Evolutionary conservation across 2,113 vertebrate species (phyloP), one percentile per base, ranked within the genome.

Genomic region (Perca schrenkii): DNA sequence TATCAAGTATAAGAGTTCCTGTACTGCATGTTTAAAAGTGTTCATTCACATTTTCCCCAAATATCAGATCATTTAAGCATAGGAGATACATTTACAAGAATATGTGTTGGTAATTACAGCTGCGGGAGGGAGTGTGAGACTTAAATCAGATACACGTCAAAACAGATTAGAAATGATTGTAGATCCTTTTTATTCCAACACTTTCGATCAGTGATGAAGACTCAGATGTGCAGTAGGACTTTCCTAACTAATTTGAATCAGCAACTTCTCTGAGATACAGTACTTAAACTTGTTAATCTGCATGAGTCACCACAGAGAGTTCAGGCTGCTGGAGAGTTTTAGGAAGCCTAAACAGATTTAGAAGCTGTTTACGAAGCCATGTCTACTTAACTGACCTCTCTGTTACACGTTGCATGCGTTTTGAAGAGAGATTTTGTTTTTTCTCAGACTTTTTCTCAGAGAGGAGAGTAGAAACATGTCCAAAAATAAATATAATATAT

Each of bases 1-100:
- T 46, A 57, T 57, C 10, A 19, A 74, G 63, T 31, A 53, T 22
- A 49, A 25, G 46, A 46, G 36, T 56, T 66, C 60, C 60, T 66
- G 62, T 73, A 28, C 31, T 34, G 34, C 6, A 34, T 68, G 56
- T 84, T 56, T 25, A 65, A 76, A 15, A 66, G 34, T 25, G 11
- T 49, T 74, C 47, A 78, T 80, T 79, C 69, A 67, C 52, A 88
- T 65, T 28, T 67, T 25, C n/a, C 22, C 64, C 65, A 75, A 69
- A 73, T 65, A 77, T 79, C 47, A 66, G 50, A 47, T 47, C 64
- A 40, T 52, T 70, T 28, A 46, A 83, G 25, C 52, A 75, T 36
- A 65, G 36, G 25, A 61, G 74, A 66, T 43, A 50, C 6, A 56
- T 66, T 58, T 68, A 64, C 15, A 68, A 73, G 36, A 25, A 19